phyloP scores from a whole-genome alignment of 2,888 invertebrate genomes.

The Tetrapedia diversipes region DNA sequence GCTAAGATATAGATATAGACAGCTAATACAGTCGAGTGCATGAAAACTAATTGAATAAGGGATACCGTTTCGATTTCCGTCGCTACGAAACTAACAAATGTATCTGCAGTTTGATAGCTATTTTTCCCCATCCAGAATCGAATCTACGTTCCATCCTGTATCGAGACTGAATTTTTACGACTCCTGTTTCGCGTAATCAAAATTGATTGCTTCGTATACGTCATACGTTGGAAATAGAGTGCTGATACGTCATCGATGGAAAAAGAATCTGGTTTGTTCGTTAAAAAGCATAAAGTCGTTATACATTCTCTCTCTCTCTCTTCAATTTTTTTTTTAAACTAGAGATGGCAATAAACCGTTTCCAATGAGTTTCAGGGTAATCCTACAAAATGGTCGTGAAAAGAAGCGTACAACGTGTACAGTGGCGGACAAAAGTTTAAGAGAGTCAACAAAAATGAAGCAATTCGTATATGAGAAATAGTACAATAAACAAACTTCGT shows the following conservation, averaged over 20 bases:
- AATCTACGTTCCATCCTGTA: background rate
- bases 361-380: background rate
- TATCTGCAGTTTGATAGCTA: background rate
- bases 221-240: background rate
- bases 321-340: too few relatives aligned
- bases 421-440: too few relatives aligned
- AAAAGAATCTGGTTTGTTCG: background rate
- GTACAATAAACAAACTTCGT: too few relatives aligned
- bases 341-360: background rate
- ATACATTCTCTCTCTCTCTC: too few relatives aligned
- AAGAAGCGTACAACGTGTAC: too few relatives aligned
- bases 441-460: too few relatives aligned
- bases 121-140: background rate
- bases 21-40: too few relatives aligned
- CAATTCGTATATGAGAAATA: too few relatives aligned
- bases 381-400: background rate
- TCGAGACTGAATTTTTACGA: slow-evolving; percentile 14
- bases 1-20: too few relatives aligned
- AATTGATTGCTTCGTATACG: slow-evolving; percentile 5
- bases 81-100: background rate
- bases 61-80: background rate
- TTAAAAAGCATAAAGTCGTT: background rate
- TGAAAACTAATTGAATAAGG: background rate
- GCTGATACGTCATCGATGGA: slow-evolving; percentile 2
- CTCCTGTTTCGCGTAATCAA: slow-evolving; percentile 15